A percentile compares a stretch with the other conserved stretches of the same genome.
These are phyloP conservation scores for Aspiorhynchus laticeps DNA, from an alignment of 2,113 vertebrate genomes.

Conservation along the genomic window DNA sequence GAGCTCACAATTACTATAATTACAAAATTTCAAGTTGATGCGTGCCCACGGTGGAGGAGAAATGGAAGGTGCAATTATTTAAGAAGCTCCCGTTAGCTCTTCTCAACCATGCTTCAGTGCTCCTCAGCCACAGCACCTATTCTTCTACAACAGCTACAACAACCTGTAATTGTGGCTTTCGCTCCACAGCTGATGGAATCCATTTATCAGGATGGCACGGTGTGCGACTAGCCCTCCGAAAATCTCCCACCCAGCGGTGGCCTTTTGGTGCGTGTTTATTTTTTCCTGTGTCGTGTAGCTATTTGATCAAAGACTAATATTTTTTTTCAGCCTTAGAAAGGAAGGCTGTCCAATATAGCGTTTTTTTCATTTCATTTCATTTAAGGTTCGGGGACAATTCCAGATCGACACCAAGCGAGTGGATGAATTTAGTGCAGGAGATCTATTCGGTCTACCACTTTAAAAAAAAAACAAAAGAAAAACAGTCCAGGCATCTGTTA, in stretches of 20 bases:
- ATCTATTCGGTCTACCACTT: slow-evolving; percentile 9
- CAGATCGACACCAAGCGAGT: neutral
- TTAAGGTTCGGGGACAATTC: neutral
- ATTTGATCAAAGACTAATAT: neutral
- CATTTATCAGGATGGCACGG: neutral
- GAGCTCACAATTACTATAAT: slow-evolving; percentile 74
- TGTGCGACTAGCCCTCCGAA: neutral
- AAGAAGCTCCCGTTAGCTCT: slow-evolving; percentile 52
- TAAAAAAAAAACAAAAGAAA: neutral
- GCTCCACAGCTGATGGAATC: slow-evolving; percentile 21
- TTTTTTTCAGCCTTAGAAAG: neutral
- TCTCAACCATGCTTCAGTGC: slow-evolving; percentile 49
- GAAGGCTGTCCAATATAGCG: neutral
- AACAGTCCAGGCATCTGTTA: neutral
- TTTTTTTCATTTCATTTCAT: neutral
- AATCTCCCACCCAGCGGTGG: neutral
- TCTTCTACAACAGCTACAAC: slow-evolving; percentile 36
- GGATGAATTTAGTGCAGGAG: slow-evolving; percentile 4
- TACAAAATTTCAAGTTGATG: slow-evolving; percentile 72
- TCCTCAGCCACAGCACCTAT: slow-evolving; percentile 47
- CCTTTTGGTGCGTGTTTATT: neutral
- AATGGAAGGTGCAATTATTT: slow-evolving; percentile 66
- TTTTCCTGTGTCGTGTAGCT: neutral
- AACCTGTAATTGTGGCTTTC: slow-evolving; percentile 54
- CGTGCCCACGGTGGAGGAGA: slow-evolving; percentile 61